These are phyloP conservation scores for Brachypterus glaber DNA, from an alignment of 2,888 invertebrate genomes.

Conservation along the genomic window DNA sequence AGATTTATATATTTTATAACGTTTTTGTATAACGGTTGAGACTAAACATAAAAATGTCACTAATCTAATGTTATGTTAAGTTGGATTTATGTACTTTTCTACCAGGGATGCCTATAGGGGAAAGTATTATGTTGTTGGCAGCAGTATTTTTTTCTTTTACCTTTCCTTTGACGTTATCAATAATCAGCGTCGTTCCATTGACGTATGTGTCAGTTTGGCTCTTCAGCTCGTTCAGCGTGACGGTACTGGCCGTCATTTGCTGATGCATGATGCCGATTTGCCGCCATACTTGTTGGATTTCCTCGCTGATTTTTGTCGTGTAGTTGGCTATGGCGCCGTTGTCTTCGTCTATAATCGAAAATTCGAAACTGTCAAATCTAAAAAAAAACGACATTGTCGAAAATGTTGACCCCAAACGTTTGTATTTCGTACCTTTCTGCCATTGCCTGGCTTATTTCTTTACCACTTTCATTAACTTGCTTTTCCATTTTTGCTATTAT, in stretches of 20 bases:
- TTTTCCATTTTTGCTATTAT: slow-evolving; percentile 67
- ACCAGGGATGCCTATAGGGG: too few relatives aligned
- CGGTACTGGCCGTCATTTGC: slow-evolving; percentile 67
- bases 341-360: slow-evolving; percentile 61
- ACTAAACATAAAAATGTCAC: too few relatives aligned
- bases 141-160: too few relatives aligned
- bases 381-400: slow-evolving; percentile 10
- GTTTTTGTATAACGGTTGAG: too few relatives aligned
- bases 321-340: slow-evolving; percentile 62
- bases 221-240: slow-evolving; percentile 64
- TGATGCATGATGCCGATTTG: slow-evolving; percentile 84
- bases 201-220: slow-evolving; percentile 70
- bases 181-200: slow-evolving; percentile 64
- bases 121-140: too few relatives aligned
- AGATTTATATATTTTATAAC: too few relatives aligned
- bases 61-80: too few relatives aligned
- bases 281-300: slow-evolving; percentile 79
- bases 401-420: background rate
- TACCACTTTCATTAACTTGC: slow-evolving; percentile 55
- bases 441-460: slow-evolving; percentile 56
- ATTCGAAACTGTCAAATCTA: slow-evolving; percentile 62
- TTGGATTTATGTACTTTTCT: too few relatives aligned
- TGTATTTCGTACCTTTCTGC: slow-evolving; percentile 45
- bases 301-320: slow-evolving; percentile 65
- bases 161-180: slow-evolving; percentile 71